A percentile compares a stretch with the other conserved stretches of the same genome.
These are phyloP conservation scores for Euclidia mi DNA, from an alignment of 2,888 invertebrate genomes.

Conservation along the genomic window DNA sequence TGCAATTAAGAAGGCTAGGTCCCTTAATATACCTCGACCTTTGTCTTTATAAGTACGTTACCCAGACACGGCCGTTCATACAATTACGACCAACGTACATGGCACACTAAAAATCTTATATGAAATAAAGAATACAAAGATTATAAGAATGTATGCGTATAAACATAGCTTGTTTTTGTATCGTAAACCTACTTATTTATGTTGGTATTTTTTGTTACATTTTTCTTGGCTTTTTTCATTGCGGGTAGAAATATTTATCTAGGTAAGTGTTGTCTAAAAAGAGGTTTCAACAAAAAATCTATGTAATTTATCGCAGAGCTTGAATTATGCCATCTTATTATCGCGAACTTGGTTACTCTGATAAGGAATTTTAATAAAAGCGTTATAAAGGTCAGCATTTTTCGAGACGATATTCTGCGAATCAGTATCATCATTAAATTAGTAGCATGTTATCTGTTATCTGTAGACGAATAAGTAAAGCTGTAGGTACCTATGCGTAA, in stretches of 20 bases:
- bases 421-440: too few relatives aligned
- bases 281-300: not conserved
- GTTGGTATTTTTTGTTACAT: conserved; percentile 27
- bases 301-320: not conserved
- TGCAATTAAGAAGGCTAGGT: conserved; percentile 60
- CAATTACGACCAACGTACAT: conserved; percentile 15
- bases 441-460: too few relatives aligned
- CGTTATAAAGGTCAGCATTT: too few relatives aligned
- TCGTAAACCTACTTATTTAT: conserved; percentile 41
- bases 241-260: conserved; percentile 1
- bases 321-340: too few relatives aligned
- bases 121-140: conserved; percentile 38
- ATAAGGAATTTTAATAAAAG: too few relatives aligned
- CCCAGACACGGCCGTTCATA: conserved; percentile 15
- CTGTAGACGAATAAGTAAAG: too few relatives aligned
- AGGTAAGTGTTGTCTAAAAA: conserved; percentile 1
- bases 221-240: conserved; percentile 18
- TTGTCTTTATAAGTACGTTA: conserved; percentile 46
- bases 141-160: conserved; percentile 37
- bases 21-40: conserved; percentile 60
- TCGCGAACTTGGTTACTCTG: too few relatives aligned
- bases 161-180: conserved; percentile 26
- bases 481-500: too few relatives aligned
- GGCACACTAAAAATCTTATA: conserved; percentile 33
- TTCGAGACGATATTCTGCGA: too few relatives aligned